Evolutionary conservation across 2,888 invertebrate species (phyloP).

Genomic region (Plutella xylostella): DNA sequence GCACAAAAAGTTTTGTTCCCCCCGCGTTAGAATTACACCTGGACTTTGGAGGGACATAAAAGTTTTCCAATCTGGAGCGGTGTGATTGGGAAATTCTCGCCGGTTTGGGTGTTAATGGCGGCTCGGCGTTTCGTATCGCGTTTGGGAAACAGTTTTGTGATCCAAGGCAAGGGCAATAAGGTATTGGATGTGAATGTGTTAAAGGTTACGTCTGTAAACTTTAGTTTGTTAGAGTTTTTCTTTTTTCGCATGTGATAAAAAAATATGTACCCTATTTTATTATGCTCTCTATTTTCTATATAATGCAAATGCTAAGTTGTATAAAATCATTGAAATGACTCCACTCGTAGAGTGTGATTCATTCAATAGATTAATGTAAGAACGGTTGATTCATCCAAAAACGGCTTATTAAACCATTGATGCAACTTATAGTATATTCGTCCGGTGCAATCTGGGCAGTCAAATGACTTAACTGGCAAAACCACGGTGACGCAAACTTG

Average conservation of each 20-base stretch:
- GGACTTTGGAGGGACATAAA: slow-evolving; percentile 67
- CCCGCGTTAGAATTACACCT: slow-evolving; percentile 60
- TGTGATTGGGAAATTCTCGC: slow-evolving; percentile 67
- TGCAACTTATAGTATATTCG: too few relatives aligned
- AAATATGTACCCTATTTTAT: background rate
- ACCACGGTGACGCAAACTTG: background rate
- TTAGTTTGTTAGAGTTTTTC: background rate
- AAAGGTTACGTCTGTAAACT: background rate
- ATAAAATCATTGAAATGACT: too few relatives aligned
- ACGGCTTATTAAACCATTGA: too few relatives aligned
- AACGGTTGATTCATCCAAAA: too few relatives aligned
- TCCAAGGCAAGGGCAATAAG: background rate
- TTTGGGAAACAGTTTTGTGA: background rate
- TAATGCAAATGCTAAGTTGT: too few relatives aligned
- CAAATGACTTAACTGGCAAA: background rate
- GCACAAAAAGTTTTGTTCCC: slow-evolving; percentile 41
- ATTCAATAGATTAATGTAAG: too few relatives aligned
- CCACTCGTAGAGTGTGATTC: too few relatives aligned
- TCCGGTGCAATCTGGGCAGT: background rate
- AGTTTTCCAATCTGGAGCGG: slow-evolving; percentile 67
- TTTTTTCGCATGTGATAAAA: background rate
- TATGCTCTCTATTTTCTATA: background rate
- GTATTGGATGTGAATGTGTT: background rate
- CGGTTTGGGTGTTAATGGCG: slow-evolving; percentile 65
- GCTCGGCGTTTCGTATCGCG: slow-evolving; percentile 35